Percentiles rank a stretch among this genome's conserved stretches.
Evolutionary conservation across 2,113 vertebrate species (phyloP).

Genomic region (Pagrus major): DNA sequence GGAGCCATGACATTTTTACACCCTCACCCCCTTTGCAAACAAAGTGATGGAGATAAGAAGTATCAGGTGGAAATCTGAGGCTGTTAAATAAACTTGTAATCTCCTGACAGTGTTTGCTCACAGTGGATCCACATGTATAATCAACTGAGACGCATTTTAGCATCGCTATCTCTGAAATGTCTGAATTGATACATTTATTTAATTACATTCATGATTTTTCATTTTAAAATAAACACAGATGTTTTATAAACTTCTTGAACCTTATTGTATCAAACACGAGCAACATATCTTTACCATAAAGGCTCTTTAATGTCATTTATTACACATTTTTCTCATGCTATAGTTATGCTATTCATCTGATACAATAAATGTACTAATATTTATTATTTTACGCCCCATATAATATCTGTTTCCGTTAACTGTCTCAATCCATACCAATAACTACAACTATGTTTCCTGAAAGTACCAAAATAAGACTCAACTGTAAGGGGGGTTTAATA

Average conservation of each 20-base stretch:
- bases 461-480: conserved; percentile 5
- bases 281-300: conserved; percentile 2
- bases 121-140: neutral
- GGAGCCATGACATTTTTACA: conserved; percentile 27
- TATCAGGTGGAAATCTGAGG: conserved; percentile 38
- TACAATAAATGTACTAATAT: conserved; percentile 9
- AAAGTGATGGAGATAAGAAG: conserved; percentile 16
- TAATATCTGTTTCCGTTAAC: conserved; percentile 7
- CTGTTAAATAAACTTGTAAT: conserved; percentile 7
- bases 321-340: conserved; percentile 20
- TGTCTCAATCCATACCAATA: neutral
- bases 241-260: conserved; percentile 2
- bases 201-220: conserved; percentile 6
- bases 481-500: neutral
- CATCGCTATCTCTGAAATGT: neutral
- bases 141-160: neutral
- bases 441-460: neutral
- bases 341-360: conserved; percentile 17
- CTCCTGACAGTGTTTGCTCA: neutral
- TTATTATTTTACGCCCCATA: conserved; percentile 2
- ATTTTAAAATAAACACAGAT: neutral
- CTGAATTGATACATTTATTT: neutral
- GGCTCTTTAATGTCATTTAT: conserved; percentile 12
- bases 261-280: neutral
- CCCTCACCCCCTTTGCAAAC: too few species aligned